These are phyloP conservation scores for Nephrotoma flavescens DNA, from an alignment of 2,888 invertebrate species.

Conservation along the genomic window DNA sequence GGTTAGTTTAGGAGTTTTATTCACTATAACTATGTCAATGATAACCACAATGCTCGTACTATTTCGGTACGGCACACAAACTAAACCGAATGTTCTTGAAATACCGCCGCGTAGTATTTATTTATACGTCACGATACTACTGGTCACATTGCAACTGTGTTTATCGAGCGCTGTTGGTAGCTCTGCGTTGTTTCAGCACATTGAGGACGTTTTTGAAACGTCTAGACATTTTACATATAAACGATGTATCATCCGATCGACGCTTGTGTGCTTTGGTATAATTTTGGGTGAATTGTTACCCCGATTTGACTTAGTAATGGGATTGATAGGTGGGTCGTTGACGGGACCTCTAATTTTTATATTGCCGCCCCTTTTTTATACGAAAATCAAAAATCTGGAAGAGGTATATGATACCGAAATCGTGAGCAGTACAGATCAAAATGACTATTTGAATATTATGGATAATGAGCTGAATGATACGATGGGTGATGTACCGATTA, in stretches of 20 bases:
- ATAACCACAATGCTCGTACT: constrained; percentile 47
- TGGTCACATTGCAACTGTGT: constrained; percentile 63
- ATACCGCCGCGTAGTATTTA: constrained; percentile 46
- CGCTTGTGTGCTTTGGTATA: constrained; percentile 52
- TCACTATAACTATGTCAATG: constrained; percentile 46
- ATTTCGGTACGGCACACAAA: constrained; percentile 45
- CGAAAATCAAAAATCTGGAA: constrained; percentile 44
- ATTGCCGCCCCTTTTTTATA: constrained; percentile 68
- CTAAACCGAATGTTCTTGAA: constrained; percentile 51
- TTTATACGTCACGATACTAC: constrained; percentile 50
- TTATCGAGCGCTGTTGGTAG: constrained; percentile 63
- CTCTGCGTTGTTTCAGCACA: constrained; percentile 66
- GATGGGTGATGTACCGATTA: background rate
- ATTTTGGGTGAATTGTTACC: constrained; percentile 71
- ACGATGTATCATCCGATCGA: constrained; percentile 54
- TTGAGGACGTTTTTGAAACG: constrained; percentile 61
- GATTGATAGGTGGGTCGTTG: constrained; percentile 69
- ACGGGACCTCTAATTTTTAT: constrained; percentile 74
- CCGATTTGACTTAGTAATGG: constrained; percentile 73
- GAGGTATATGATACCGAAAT: constrained; percentile 19
- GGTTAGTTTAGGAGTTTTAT: constrained; percentile 51
- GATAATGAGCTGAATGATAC: constrained; percentile 16
- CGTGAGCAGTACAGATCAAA: constrained; percentile 18
- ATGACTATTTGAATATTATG: constrained; percentile 14
- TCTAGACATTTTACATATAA: constrained; percentile 62